Base-by-base conservation (phyloP, 2,797 vertebrate genomes). In the Pangasius mekongensis region DNA sequence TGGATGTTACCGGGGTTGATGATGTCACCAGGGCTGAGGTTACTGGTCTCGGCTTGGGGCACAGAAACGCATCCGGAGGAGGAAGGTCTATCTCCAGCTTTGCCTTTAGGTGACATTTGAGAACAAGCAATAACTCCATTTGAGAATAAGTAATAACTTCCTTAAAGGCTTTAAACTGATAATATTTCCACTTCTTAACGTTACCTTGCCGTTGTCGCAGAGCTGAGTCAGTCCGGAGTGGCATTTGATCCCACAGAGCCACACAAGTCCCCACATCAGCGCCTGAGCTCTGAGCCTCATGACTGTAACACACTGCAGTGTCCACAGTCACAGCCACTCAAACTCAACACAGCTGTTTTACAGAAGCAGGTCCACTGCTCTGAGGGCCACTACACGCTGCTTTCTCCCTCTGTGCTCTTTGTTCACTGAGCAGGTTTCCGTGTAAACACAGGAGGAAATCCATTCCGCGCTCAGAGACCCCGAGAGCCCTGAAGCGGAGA, bases 171-270 rank as follows among this genome's bases (percentile, higher is more conserved):
- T 49, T 58, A 36, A 47, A 54, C 1, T 10, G 24, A 27, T 3
- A 22, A 24, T 7, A n/a, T 20, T 14, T 36, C 13, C 11, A 27
- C n/a, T 9, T 54, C 2, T 27, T 36, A 7, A 1, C 0, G 14
- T 78, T 91, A 96, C 96, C 95, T 95, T 96, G 52, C 95, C 95
- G 30, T 89, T 93, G 90, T 96, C 96, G 71, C 96, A 96, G 2
- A 86, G 49, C n/a, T 84, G 84, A 47, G 18, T 58, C 49, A 89
- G 56, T 49, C 60, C 86, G 30, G 91, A 77, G 2, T 22, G 83
- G 58, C 86, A 91, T 27, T 52, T 91, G 2, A 83, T 87, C 91
- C 91, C 2, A 54, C 30, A 80, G 77, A 95, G 71, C 91, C 93
- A 94, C 56, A 94, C 33, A 0, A 92, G 80, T 27, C 91, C 94